phyloP scores from a whole-genome alignment of 2,113 vertebrate genomes.

The Furnarius figulus region DNA sequence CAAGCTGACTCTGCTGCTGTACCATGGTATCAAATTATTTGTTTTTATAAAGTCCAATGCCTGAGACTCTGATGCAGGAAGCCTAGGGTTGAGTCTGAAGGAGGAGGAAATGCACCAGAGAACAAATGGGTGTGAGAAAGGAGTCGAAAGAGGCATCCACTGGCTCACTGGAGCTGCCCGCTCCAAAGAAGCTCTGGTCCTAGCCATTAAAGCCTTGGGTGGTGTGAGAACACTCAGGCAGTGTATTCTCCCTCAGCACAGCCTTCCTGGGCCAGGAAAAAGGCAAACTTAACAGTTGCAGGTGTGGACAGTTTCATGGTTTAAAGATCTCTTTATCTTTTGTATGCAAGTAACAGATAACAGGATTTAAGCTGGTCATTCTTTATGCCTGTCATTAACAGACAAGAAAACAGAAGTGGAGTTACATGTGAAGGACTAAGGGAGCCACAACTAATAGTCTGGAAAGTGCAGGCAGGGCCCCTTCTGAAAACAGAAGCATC shows the following conservation, averaged over 20 bases:
- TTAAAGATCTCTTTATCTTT: neutral
- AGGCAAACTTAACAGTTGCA: neutral
- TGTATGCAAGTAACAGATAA: neutral
- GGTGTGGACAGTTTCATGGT: neutral
- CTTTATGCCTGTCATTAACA: neutral
- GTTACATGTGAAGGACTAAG: neutral
- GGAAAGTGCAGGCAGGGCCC: neutral
- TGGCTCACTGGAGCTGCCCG: neutral
- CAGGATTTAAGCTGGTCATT: neutral
- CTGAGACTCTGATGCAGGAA: neutral
- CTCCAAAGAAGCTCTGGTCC: neutral
- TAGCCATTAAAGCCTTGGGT: neutral
- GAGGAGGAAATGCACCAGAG: rapidly evolving
- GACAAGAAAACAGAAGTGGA: neutral
- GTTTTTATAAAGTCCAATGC: neutral
- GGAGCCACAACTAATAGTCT: neutral
- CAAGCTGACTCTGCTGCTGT: neutral
- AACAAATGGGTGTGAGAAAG: neutral
- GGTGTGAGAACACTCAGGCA: neutral
- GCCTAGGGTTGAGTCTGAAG: neutral
- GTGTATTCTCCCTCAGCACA: neutral
- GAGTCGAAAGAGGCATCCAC: neutral
- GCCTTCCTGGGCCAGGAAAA: neutral
- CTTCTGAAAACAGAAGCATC: neutral
- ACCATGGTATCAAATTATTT: neutral